Evolutionary conservation across 1,140 invertebrate species (phyloP).

Genomic region (Drosophila teissieri): DNA sequence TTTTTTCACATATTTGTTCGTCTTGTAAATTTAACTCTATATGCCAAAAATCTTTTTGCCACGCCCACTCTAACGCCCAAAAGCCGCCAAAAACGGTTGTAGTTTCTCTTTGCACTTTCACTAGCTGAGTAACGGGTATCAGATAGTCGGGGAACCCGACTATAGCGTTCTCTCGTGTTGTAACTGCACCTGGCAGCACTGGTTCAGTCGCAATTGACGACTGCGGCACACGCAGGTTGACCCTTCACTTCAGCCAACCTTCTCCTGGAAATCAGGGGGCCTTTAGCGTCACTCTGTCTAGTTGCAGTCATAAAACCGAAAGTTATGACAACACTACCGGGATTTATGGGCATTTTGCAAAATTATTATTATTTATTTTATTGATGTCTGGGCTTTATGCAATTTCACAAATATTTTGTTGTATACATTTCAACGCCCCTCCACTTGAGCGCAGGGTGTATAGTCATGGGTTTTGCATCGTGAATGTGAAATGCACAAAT

Average conservation of each 20-base stretch:
- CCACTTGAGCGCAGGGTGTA: background rate
- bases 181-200: conserved; percentile 8
- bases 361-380: conserved; percentile 83
- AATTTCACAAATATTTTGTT: conserved; percentile 76
- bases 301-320: conserved; percentile 80
- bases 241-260: conserved; percentile 1
- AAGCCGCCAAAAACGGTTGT: too few species aligned
- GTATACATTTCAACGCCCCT: conserved; percentile 67
- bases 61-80: too few species aligned
- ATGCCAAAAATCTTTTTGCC: too few species aligned
- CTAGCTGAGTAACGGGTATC: too few species aligned
- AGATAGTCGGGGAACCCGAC: too few species aligned
- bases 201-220: conserved; percentile 10
- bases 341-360: conserved; percentile 78
- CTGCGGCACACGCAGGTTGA: conserved; percentile 52
- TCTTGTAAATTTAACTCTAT: too few species aligned
- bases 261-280: background rate
- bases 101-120: too few species aligned
- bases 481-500: conserved; percentile 57
- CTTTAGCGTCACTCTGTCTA: conserved; percentile 66
- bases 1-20: too few species aligned
- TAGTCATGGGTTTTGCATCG: conserved; percentile 31
- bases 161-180: too few species aligned
- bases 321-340: conserved; percentile 75
- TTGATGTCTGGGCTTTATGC: conserved; percentile 76